Evolutionary conservation across 2,113 vertebrate genomes (phyloP).

Genomic region (Melanostigma gelatinosum): DNA sequence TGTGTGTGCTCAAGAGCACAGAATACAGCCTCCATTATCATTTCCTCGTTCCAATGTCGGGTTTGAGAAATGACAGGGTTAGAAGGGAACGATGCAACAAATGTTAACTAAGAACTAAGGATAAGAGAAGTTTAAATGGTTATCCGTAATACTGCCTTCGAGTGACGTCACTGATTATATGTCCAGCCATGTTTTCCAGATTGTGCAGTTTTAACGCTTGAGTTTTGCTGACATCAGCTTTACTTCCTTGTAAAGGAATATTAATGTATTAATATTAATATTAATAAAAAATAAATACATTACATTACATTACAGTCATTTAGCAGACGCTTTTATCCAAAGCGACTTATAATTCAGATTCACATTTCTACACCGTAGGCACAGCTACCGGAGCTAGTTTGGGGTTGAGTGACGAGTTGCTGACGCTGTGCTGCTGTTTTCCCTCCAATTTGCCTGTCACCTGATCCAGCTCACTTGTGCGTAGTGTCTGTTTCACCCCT

Average conservation of each 20-base stretch:
- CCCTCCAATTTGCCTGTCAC: too few species aligned
- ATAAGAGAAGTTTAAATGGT: background rate
- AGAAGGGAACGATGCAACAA: background rate
- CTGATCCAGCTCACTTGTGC: too few species aligned
- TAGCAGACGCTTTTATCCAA: too few species aligned
- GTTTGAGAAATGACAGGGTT: constrained; percentile 31
- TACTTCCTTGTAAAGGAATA: background rate
- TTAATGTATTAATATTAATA: background rate
- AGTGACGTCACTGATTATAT: background rate
- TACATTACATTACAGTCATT: background rate
- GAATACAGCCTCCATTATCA: constrained; percentile 45
- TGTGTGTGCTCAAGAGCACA: constrained; percentile 37
- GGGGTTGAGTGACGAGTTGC: too few species aligned
- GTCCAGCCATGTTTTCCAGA: background rate
- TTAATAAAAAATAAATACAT: background rate
- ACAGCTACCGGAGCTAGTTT: too few species aligned
- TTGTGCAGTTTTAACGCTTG: background rate
- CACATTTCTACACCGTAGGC: too few species aligned
- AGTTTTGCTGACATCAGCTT: background rate
- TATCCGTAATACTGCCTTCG: background rate
- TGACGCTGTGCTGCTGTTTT: too few species aligned
- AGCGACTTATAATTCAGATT: too few species aligned
- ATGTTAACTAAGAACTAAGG: background rate
- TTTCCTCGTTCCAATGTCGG: constrained; percentile 16
- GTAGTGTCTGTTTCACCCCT: too few species aligned